Evolutionary conservation across 2,113 vertebrate species (phyloP).

Genomic region (Macheiramphus alcinus): DNA sequence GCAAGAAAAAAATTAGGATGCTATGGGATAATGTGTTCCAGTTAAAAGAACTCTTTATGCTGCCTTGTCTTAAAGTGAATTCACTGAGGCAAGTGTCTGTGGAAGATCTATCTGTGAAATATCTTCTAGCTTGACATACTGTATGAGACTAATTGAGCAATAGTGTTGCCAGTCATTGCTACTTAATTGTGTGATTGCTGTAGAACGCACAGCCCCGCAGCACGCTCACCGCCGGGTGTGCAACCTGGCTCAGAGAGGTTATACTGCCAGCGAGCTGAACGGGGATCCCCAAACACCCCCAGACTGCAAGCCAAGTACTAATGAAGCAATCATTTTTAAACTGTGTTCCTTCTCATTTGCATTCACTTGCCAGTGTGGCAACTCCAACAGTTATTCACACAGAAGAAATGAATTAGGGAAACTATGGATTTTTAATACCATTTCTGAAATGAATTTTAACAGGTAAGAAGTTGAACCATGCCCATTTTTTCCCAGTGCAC

Average conservation of each 20-base stretch:
- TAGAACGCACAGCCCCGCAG: neutral
- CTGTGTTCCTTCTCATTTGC: neutral
- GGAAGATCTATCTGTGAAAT: constrained; percentile 21
- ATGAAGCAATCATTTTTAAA: neutral
- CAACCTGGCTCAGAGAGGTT: neutral
- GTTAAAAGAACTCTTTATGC: neutral
- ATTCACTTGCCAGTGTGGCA: neutral
- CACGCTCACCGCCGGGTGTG: rapidly evolving
- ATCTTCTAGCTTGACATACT: neutral
- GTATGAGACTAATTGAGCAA: constrained; percentile 32
- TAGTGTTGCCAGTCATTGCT: constrained; percentile 10
- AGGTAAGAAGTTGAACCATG: neutral
- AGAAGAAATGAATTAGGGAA: neutral
- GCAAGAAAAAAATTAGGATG: neutral
- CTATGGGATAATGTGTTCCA: neutral
- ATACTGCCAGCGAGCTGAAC: neutral
- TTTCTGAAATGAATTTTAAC: neutral
- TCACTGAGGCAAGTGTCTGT: neutral
- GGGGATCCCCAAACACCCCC: neutral
- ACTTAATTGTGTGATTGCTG: neutral
- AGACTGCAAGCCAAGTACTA: neutral
- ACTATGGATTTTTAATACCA: neutral
- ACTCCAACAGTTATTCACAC: neutral
- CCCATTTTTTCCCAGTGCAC: neutral
- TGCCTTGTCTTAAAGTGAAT: neutral